phyloP scores from a whole-genome alignment of 1,140 invertebrate genomes.

The Potamilus streckersoni region DNA sequence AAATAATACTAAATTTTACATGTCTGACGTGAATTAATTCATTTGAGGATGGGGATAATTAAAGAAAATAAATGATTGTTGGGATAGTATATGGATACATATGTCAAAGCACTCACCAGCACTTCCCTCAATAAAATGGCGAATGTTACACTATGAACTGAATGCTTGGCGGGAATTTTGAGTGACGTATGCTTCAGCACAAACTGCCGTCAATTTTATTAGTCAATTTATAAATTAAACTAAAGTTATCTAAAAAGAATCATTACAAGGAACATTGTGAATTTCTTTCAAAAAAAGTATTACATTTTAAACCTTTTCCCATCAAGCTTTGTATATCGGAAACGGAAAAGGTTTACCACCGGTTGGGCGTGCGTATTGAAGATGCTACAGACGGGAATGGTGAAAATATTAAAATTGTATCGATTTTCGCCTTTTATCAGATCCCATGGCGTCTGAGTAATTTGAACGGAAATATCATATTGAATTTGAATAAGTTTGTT shows the following conservation, averaged over 20 bases:
- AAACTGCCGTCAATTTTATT: background rate
- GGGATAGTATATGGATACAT: no score
- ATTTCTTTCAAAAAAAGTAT: no score
- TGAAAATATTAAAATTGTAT: conserved; percentile 67
- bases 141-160: background rate
- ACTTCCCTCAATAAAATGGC: background rate
- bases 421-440: conserved; percentile 56
- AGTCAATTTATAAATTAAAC: no score
- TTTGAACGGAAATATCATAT: background rate
- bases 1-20: no score
- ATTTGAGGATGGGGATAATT: no score
- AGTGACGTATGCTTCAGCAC: background rate
- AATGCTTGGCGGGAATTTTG: background rate
- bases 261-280: no score
- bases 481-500: no score
- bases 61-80: no score
- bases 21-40: no score
- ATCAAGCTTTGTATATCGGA: conserved; percentile 36
- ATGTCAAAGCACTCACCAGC: no score
- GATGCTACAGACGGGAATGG: conserved; percentile 37
- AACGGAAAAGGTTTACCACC: conserved; percentile 41
- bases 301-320: no score
- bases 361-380: conserved; percentile 54
- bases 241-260: no score
- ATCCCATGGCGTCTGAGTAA: conserved; percentile 46